Evolutionary conservation across 1,140 invertebrate genomes (phyloP), one percentile per base, ranked within the genome.

Genomic region (Ruditapes philippinarum): DNA sequence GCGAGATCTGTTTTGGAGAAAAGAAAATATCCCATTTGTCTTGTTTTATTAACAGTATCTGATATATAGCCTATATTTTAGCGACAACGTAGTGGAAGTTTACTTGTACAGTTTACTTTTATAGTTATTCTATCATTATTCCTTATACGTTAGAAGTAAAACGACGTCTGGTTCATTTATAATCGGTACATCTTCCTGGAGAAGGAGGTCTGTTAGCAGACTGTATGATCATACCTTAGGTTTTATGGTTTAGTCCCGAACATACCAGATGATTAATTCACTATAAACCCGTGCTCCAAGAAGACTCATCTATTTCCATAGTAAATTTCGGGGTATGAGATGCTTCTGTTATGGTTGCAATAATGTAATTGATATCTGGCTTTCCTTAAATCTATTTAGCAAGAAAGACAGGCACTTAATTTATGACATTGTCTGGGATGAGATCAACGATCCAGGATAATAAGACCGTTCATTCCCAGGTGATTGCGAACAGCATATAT

Each of bases 311-410:
- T 51, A 78, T 78, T 78, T 45, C 54, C 45, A 33, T 78, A 36
- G 45, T 51, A 78, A 76, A 78, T 78, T 78, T 78, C 74, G 54
- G 74, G 74, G 28, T 78, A 78, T 33, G 25, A 14, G 45, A 31
- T 76, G 42, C 74, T 78, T 28, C 42, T 31, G 74, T 78, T 36
- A 78, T 78, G 74, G 28, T 78, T 28, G 5, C 45, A 78, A 54
- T 54, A 78, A 33, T 54, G 36, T 51, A 36, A 78, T 78, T 78
- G 74, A 78, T 78, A 78, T 78, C 74, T 78, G 74, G 74, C 74
- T 78, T 51, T 25, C 74, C 45, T 78, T 78, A 51, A 78, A 78
- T 78, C 49, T 78, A 49, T 78, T 78, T 78, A 78, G 74, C 2
- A 78, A 38, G 31, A 49, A 49, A 54, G 45, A 78, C 74, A 33